These are phyloP conservation scores for Clarias gariepinus DNA, from an alignment of 2,113 vertebrate genomes.

Conservation along the genomic window DNA sequence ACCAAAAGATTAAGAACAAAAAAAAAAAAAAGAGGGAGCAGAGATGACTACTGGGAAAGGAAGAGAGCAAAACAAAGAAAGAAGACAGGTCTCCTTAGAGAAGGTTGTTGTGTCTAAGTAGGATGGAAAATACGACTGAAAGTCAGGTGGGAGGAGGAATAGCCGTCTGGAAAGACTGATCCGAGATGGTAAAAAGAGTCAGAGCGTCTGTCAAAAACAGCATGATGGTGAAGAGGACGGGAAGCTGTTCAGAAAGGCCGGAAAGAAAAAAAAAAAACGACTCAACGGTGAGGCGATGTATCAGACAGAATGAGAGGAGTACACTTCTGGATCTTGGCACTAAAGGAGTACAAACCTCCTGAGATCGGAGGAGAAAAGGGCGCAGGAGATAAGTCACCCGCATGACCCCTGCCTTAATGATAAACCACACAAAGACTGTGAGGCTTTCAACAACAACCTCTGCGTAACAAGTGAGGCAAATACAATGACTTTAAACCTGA, in stretches of 20 bases:
- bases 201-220: constrained; percentile 55
- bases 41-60: not conserved
- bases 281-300: constrained; percentile 25
- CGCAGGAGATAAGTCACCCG: not conserved
- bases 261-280: not conserved
- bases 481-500: not conserved
- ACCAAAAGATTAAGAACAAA: constrained; percentile 36
- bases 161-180: not conserved
- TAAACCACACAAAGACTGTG: not conserved
- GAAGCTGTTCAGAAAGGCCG: constrained; percentile 14
- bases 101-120: constrained; percentile 38
- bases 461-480: not conserved
- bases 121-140: constrained; percentile 37
- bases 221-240: constrained; percentile 17
- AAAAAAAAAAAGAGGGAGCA: constrained; percentile 35
- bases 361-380: constrained; percentile 1
- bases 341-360: constrained; percentile 25
- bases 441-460: not conserved
- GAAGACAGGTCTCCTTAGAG: constrained; percentile 33
- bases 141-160: not conserved
- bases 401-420: not conserved
- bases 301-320: constrained; percentile 45
- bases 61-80: not conserved
- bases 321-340: not conserved
- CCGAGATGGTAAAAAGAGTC: constrained; percentile 57